phyloP scores from a whole-genome alignment of 2,113 vertebrate genomes.

The Cygnus buccinator region DNA sequence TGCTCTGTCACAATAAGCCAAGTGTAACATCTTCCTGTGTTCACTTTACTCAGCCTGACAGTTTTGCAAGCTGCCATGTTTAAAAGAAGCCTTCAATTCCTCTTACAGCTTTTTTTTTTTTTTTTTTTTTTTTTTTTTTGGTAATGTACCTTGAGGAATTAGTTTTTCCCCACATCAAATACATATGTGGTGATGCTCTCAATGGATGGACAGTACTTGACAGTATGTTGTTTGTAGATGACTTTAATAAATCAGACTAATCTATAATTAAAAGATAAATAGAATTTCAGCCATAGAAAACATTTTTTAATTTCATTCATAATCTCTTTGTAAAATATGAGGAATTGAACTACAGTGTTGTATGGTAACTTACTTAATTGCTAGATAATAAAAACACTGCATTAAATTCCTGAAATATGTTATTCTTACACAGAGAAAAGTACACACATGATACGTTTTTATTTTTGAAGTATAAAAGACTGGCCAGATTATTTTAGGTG shows the following conservation, averaged over 20 bases:
- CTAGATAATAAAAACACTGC: background rate
- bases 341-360: background rate
- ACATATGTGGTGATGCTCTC: background rate
- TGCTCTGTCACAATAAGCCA: slow-evolving; percentile 34
- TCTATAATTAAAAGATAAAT: background rate
- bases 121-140: background rate
- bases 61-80: slow-evolving; percentile 24
- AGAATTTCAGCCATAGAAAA: background rate
- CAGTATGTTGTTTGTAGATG: background rate
- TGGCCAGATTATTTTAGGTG: background rate
- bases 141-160: slow-evolving; percentile 8
- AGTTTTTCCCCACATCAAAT: background rate
- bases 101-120: background rate
- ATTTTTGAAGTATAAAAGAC: background rate
- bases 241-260: background rate
- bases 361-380: background rate
- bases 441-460: background rate
- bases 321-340: background rate
- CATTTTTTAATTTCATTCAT: background rate
- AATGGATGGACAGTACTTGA: background rate
- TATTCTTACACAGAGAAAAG: background rate
- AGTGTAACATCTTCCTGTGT: slow-evolving; percentile 44
- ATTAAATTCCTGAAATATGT: background rate
- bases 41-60: slow-evolving; percentile 53
- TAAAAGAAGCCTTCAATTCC: slow-evolving; percentile 18